A percentile compares a stretch with the other conserved stretches of the same genome.
Conservation (phyloP, 2,888 invertebrate genomes). For the Pterostichus madidus region DNA sequence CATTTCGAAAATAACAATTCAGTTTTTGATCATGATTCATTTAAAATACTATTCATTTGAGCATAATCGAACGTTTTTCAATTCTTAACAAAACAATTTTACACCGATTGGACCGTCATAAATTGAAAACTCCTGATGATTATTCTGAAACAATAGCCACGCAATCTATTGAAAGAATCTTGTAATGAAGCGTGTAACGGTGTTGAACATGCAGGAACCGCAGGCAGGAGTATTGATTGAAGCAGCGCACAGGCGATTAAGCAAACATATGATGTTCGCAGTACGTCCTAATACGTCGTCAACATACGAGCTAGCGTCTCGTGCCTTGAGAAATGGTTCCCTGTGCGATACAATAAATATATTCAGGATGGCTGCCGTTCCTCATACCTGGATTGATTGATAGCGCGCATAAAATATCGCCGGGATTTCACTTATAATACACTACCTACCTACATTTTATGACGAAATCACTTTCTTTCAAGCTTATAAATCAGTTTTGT, state of each 20-base stretch:
- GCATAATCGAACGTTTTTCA: too few species aligned
- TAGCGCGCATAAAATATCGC: conserved; percentile 19
- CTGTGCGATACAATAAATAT: conserved; percentile 4
- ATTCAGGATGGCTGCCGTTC: conserved; percentile 6
- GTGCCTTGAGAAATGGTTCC: not conserved
- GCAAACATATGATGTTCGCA: conserved; percentile 45
- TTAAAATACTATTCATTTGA: too few species aligned
- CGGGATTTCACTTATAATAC: not conserved
- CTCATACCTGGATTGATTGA: conserved; percentile 23
- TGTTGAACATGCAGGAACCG: not conserved
- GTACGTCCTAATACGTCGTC: conserved; percentile 12
- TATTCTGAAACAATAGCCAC: too few species aligned
- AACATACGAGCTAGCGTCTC: not conserved
- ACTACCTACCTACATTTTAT: not conserved
- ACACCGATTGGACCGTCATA: too few species aligned
- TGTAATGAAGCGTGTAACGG: not conserved
- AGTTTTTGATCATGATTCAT: too few species aligned
- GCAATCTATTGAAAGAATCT: not conserved
- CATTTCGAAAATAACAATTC: too few species aligned
- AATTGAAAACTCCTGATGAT: too few species aligned
- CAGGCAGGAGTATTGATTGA: conserved; percentile 34
- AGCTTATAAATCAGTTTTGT: not conserved
- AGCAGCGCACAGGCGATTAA: conserved; percentile 16
- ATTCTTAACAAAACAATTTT: too few species aligned
- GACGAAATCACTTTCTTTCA: not conserved